These are phyloP conservation scores for Camarhynchus parvulus DNA, from an alignment of 2,113 vertebrate genomes.

Conservation along the genomic window DNA sequence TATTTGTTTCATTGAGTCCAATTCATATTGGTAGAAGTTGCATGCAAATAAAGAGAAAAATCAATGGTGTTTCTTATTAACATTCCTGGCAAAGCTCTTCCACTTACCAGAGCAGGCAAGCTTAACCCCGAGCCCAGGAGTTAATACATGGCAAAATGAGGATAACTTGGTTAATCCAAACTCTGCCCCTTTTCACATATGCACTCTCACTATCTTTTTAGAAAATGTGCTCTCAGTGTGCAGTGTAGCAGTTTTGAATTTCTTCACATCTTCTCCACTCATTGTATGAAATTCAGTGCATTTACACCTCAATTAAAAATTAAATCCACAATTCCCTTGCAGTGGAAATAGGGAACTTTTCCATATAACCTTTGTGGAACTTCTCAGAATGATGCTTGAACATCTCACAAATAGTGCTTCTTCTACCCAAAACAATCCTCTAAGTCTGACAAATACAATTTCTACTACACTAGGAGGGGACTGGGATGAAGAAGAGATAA, in stretches of 20 bases:
- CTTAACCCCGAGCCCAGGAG: not conserved
- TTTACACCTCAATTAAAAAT: not conserved
- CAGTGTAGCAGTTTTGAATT: not conserved
- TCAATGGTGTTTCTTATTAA: not conserved
- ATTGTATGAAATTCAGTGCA: not conserved
- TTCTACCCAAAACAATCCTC: not conserved
- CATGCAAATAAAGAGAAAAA: not conserved
- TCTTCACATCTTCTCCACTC: not conserved
- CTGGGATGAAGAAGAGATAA: not conserved
- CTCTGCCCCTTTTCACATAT: not conserved
- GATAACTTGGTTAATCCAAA: not conserved
- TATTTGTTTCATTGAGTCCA: not conserved
- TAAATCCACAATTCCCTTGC: not conserved
- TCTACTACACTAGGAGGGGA: not conserved
- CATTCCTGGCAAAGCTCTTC: not conserved
- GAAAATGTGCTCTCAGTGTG: not conserved
- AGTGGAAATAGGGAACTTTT: not conserved
- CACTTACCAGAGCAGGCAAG: not conserved
- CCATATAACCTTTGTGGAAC: not conserved
- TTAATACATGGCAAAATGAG: slow-evolving; percentile 8
- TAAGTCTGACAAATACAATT: not conserved
- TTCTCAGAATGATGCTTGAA: not conserved
- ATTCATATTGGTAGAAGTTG: not conserved
- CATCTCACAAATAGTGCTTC: not conserved
- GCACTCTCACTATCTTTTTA: not conserved